Percentiles rank a stretch among this genome's conserved stretches.
These are phyloP conservation scores for Trichosurus vulpecula DNA, from an alignment of 2,797 vertebrate species.

Conservation along the genomic window DNA sequence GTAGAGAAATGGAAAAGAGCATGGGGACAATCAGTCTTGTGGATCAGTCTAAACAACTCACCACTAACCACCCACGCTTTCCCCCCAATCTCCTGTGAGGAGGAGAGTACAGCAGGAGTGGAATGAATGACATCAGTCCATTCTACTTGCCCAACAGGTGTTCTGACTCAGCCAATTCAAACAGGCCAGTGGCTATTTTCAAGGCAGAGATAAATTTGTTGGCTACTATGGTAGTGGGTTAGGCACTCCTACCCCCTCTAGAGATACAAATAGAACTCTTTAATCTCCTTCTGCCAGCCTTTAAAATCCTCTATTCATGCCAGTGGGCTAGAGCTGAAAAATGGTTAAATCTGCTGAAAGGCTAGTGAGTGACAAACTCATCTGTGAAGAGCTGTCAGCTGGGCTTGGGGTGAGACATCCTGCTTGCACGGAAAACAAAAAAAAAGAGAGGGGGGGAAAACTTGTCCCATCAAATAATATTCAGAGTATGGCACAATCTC, in stretches of 20 bases:
- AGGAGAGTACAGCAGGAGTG: not conserved
- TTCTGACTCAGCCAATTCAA: not conserved
- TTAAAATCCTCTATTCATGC: not conserved
- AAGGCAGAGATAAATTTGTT: not conserved
- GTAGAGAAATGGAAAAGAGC: constrained; percentile 51
- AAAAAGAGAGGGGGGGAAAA: constrained; percentile 58
- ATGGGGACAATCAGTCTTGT: not conserved
- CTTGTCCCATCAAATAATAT: constrained; percentile 71
- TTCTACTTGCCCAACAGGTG: not conserved
- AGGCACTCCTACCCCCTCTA: not conserved
- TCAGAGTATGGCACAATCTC: constrained; percentile 50
- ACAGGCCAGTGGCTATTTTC: not conserved
- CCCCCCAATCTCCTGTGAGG: not conserved
- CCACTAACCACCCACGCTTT: too few species aligned
- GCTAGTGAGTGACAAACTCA: constrained; percentile 57
- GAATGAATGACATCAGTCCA: not conserved
- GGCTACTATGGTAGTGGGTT: not conserved
- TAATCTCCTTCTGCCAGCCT: not conserved
- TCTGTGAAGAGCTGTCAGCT: constrained; percentile 77
- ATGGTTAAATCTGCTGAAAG: constrained; percentile 64
- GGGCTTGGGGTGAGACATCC: constrained; percentile 63
- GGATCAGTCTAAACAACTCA: not conserved
- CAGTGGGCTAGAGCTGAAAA: constrained; percentile 26
- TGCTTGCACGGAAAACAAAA: constrained; percentile 46
- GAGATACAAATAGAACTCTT: not conserved